Evolutionary conservation across 2,113 vertebrate genomes (phyloP), one percentile per base, ranked within the genome.

Genomic region (Salminus brasiliensis): DNA sequence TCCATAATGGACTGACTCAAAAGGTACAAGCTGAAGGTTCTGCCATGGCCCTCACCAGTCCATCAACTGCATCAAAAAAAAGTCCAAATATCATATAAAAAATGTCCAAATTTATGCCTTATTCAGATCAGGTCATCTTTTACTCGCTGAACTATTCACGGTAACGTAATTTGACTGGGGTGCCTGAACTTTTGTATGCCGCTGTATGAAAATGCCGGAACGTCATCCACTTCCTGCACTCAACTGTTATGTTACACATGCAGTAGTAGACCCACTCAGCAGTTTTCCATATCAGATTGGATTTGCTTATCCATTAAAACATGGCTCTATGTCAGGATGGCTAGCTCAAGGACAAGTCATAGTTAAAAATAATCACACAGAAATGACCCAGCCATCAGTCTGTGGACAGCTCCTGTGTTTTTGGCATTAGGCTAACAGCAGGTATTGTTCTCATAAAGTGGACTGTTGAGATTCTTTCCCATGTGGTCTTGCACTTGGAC

Each of bases 221-320:
- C 45, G 12, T 59, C 41, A 59, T 79, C 57, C n/a, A 25, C 41
- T 43, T 78, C 32, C 71, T 70, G 55, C 70, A 29, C 49, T 39
- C 47, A 73, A 67, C 18, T 30, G 39, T 74, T 63, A 63, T 78
- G 41, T 29, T 68, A 60, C 62, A 78, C 43, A 71, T 15, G 34
- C 52, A 78, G 66, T 11, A 78, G 66, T 11, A 25, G 21, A 34
- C 21, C 29, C 49, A 25, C 53, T 82, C 52, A 52, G 30, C 62
- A 72, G 66, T 49, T 68, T 78, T 60, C 52, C 41, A 15, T 23
- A 27, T 49, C 34, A 49, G 21, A 62, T 30, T 69, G 66, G 32
- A 23, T 34, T 65, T 27, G 29, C 43, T 55, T 63, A 55, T 16
- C 39, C n/a, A 18, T 72, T 34, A 52, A 43, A 10, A 53, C 27